Percentiles rank a stretch among this genome's conserved stretches.
These are phyloP conservation scores for Pseudolycoriella hygida DNA, from an alignment of 2,888 invertebrate species.

Conservation along the genomic window DNA sequence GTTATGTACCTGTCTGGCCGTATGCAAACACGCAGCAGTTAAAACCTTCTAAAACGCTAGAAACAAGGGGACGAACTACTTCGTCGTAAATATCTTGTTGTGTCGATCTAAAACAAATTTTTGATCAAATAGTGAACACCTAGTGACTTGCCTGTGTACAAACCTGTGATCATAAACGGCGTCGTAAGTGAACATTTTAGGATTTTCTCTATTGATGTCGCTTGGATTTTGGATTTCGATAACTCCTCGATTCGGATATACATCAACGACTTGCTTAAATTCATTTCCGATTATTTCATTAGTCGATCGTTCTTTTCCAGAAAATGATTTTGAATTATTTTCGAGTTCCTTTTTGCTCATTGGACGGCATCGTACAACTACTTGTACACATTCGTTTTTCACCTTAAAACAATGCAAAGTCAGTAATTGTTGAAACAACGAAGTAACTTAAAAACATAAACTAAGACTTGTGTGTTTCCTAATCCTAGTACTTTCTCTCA, in stretches of 20 bases:
- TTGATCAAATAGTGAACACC: not conserved
- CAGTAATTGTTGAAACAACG: not conserved
- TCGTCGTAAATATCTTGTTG: constrained; percentile 93
- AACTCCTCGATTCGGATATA: constrained; percentile 70
- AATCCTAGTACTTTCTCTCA: no score
- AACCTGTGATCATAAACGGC: constrained; percentile 72
- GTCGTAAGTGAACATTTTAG: constrained; percentile 94
- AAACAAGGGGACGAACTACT: constrained; percentile 84
- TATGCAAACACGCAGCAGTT: constrained; percentile 99
- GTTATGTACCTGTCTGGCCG: constrained; percentile 97
- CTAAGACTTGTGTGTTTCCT: no score
- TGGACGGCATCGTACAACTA: constrained; percentile 92
- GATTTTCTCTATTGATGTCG: constrained; percentile 48
- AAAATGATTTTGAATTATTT: constrained; percentile 18
- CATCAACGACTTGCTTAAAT: constrained; percentile 49
- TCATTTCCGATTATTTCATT: no score
- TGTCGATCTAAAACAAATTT: constrained; percentile 39
- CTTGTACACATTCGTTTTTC: constrained; percentile 76
- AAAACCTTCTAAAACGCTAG: constrained; percentile 91
- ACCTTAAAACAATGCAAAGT: constrained; percentile 5
- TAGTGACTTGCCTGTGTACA: not conserved
- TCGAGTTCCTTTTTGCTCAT: constrained; percentile 72
- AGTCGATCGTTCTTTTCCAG: no score
- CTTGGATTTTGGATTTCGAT: constrained; percentile 82
- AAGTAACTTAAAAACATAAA: no score